Evolutionary conservation across 2,113 vertebrate genomes (phyloP), one percentile per base, ranked within the genome.

Genomic region (Propithecus coquereli): DNA sequence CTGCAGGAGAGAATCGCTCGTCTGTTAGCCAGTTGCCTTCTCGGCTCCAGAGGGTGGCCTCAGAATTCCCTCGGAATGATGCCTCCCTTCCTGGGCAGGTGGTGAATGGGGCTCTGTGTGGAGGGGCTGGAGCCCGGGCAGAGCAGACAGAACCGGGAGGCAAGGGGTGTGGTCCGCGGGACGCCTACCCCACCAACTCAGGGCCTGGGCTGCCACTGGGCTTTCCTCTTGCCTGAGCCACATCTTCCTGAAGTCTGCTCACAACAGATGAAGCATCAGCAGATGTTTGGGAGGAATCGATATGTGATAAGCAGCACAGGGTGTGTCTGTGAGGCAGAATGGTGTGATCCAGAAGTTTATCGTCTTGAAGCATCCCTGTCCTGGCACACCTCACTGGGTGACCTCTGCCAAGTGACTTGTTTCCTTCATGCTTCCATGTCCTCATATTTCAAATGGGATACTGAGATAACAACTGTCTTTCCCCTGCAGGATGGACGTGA

Each of bases 21-120:
- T 95, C 82, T 89, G 57, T 89, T 74, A 27, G 92, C 7, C 30
- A 87, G 68, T 32, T 13, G 54, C 89, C 86, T 50, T 65, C 90
- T 17, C 10, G 17, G 61, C 52, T 89, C 77, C 68, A 0, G 11
- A 74, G 40, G 37, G 71, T 71, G 34, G 57, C 73, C 45, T 59
- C 22, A 32, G 47, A 45, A 54, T 77, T 91, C 89, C 96, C 85
- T 32, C 37, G 59, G 91, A 94, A 22, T 2, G 45, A 23, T 0
- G 0, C 71, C 47, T 79, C 34, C 17, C 70, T 68, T 92, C 63
- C 61, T 1, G 20, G 83, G 91, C 93, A 63, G 43, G 57, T 32
- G 54, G 66, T 83, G 85, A 70, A 79, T 17, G 63, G 66, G 50
- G 23, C 66, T 92, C 84, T 73, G 59, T 87, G 96, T 70, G 7